Base-by-base conservation (phyloP, 2,888 invertebrate genomes). In the Callyntrura guangdongensis region DNA sequence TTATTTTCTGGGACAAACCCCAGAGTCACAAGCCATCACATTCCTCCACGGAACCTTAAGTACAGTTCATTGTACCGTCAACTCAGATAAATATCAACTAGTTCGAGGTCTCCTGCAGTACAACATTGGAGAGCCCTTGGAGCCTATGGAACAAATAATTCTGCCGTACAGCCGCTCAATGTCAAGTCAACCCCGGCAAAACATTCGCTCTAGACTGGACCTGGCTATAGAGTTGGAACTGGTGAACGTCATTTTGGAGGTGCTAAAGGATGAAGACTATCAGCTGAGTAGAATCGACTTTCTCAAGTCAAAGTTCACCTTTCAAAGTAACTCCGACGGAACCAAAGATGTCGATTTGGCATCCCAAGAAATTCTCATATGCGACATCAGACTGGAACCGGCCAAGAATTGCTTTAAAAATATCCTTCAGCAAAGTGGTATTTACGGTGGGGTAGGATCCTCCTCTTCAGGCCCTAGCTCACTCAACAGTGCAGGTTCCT, bases 331-430 rank as follows among this genome's bases (percentile, higher is more conserved):
- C 94, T 98, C 98, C 94, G 98, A 99, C 95, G 96, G 97, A 74
- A 97, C 98, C 14, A 98, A 98, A 95, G 99, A 99, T 94, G 96
- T 99, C 83, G 99, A 99, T 95, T 96, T 99, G 22, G 98, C 98
- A 0, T 99, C 99, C 0, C 98, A 98, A 95, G 98, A 98, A 95
- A 98, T 98, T 94, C 95, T 97, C 20, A 96, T 98, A 81, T 96
- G 96, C 83, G 98, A 98, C 95, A 85, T 64, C 81, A 59, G 90
- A 0, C 97, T 98, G 14, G 85, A 90, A 9, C 69, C 47, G 8
- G 72, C 81, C 0, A 90, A 81, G 25, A 90, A 90, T 36, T 90
- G 90, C 92, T 99, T 99, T 95, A 97, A 97, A 83, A 97, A 97
- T 95, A 98, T 99, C 94, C 95, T 99, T 90, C 97, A 98, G 95